phyloP scores from a whole-genome alignment of 2,888 invertebrate genomes.

The Blastobasis adustella region DNA sequence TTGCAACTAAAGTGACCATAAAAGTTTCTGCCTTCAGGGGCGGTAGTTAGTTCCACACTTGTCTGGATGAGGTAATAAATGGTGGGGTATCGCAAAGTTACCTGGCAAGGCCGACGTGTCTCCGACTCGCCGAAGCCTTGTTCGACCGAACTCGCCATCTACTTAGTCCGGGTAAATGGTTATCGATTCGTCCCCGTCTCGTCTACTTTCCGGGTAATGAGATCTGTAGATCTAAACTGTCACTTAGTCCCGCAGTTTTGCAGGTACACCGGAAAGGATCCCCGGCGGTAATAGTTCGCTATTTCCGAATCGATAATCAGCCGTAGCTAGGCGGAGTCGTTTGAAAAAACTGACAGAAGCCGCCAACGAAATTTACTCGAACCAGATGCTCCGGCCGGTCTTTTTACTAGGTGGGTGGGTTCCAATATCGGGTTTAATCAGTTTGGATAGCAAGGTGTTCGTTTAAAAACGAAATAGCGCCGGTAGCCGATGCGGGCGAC shows the following conservation, averaged over 20 bases:
- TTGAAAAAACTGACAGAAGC: no score
- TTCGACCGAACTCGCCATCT: constrained; percentile 14
- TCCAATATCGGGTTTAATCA: not conserved
- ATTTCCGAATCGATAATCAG: no score
- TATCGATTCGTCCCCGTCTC: constrained; percentile 2
- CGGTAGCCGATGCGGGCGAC: constrained; percentile 17
- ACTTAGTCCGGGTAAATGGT: not conserved
- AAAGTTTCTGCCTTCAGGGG: constrained; percentile 23
- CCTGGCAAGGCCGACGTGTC: constrained; percentile 2
- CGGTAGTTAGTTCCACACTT: constrained; percentile 34
- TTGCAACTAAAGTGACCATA: constrained; percentile 18
- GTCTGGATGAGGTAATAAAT: constrained; percentile 46
- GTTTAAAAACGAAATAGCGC: constrained; percentile 29
- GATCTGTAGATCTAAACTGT: not conserved
- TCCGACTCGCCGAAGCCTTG: constrained; percentile 11
- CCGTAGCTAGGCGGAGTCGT: no score
- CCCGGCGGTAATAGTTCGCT: no score
- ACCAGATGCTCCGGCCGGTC: no score
- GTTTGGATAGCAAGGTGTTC: constrained; percentile 20
- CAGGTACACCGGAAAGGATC: not conserved
- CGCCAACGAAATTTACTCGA: no score
- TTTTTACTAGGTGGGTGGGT: no score
- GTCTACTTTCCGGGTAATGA: not conserved
- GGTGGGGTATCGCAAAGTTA: constrained; percentile 19
- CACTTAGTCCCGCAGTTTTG: not conserved